Percentiles rank a stretch among this genome's conserved stretches.
Conservation (phyloP, 2,797 vertebrate genomes). For the Hylomyscus alleni region DNA sequence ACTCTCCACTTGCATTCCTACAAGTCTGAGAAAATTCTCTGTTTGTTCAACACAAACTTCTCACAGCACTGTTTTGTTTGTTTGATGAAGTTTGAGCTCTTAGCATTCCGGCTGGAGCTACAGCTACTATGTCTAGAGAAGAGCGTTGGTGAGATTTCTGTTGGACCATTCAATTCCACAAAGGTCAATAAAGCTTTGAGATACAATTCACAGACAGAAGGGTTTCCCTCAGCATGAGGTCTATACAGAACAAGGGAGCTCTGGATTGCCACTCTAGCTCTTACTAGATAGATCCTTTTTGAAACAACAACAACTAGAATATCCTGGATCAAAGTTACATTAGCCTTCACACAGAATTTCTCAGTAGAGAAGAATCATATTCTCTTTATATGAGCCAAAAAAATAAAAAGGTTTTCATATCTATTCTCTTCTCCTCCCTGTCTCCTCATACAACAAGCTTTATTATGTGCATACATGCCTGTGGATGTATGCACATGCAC, state of each 20-base stretch:
- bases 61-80: neutral
- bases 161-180: neutral
- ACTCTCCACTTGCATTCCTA: constrained; percentile 1
- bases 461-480: neutral
- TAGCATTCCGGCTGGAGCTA: neutral
- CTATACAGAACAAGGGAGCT: neutral
- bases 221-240: neutral
- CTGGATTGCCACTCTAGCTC: neutral
- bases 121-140: neutral
- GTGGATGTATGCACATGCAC: too few relatives aligned
- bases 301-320: neutral
- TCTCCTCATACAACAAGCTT: neutral
- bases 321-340: neutral
- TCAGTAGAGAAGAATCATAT: neutral
- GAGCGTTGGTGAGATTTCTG: neutral
- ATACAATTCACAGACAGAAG: neutral
- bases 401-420: neutral
- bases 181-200: neutral
- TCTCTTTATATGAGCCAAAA: neutral
- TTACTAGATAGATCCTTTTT: neutral
- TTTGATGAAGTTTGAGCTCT: neutral
- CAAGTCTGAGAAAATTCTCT: neutral
- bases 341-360: neutral
- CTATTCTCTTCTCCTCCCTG: neutral
- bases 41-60: neutral